Evolutionary conservation across 2,888 invertebrate species (phyloP).

Genomic region (Tholera decimalis): DNA sequence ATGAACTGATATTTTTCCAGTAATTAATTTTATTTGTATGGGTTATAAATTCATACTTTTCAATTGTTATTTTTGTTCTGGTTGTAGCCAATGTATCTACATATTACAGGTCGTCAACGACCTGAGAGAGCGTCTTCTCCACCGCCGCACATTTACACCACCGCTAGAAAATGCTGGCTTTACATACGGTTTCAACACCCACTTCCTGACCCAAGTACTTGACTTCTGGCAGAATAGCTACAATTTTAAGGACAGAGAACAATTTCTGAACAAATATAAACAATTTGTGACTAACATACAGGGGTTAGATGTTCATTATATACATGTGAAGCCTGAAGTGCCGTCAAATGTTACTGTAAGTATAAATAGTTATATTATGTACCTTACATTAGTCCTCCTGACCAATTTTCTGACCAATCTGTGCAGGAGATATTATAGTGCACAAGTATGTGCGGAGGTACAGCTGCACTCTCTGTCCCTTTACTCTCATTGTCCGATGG

Average conservation of each 20-base stretch:
- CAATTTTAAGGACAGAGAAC: constrained; percentile 92
- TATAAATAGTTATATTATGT: background rate
- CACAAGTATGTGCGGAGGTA: no score
- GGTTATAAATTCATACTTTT: no score
- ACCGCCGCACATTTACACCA: constrained; percentile 82
- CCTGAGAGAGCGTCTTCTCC: constrained; percentile 90
- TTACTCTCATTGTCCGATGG: no score
- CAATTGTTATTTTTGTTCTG: no score
- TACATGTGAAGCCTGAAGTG: constrained; percentile 92
- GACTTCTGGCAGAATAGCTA: constrained; percentile 96
- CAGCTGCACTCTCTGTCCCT: no score
- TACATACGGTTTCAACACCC: constrained; percentile 95
- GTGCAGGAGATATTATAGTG: no score
- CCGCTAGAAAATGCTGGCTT: constrained; percentile 94
- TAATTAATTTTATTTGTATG: no score
- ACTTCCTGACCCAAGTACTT: constrained; percentile 92
- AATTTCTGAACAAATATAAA: constrained; percentile 93
- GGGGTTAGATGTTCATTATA: constrained; percentile 94
- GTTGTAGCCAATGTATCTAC: constrained; percentile 4
- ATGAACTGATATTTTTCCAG: no score
- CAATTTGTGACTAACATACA: constrained; percentile 95
- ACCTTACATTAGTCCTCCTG: no score
- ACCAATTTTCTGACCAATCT: no score
- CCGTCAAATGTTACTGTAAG: constrained; percentile 75
- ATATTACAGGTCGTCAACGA: constrained; percentile 88